A percentile compares a stretch with the other conserved stretches of the same genome.
Evolutionary conservation across 2,888 invertebrate genomes (phyloP).

Genomic region (Euzophera pinguis): DNA sequence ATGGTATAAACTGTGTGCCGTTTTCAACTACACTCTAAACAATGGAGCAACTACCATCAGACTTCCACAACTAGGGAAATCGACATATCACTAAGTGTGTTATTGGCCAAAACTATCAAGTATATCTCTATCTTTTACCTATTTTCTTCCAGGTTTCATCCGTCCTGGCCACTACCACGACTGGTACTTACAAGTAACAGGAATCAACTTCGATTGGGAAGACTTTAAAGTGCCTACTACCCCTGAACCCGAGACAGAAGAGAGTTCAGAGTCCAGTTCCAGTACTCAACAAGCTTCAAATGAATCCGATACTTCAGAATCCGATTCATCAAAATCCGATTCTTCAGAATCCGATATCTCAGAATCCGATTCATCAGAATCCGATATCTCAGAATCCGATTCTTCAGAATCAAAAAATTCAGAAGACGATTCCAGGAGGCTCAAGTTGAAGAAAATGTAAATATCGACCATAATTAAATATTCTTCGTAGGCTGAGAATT

Average conservation of each 20-base stretch:
- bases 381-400: not conserved
- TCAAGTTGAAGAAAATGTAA: too few species aligned
- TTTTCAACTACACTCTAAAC: too few species aligned
- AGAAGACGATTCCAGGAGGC: not conserved
- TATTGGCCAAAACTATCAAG: too few species aligned
- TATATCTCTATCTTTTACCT: too few species aligned
- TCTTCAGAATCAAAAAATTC: not conserved
- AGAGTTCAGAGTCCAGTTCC: not conserved
- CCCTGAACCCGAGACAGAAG: conserved; percentile 2
- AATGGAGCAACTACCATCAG: too few species aligned
- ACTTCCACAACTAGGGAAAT: too few species aligned
- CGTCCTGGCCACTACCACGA: conserved; percentile 51
- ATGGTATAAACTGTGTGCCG: too few species aligned
- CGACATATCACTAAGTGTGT: too few species aligned
- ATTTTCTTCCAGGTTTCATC: conserved; percentile 39
- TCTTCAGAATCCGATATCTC: not conserved
- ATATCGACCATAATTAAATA: too few species aligned
- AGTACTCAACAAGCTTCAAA: not conserved
- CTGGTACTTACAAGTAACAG: conserved; percentile 42
- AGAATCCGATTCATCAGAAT: not conserved
- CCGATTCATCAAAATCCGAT: not conserved
- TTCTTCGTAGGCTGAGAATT: too few species aligned
- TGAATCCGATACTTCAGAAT: not conserved
- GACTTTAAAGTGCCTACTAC: conserved; percentile 13
- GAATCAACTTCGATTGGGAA: conserved; percentile 43